Evolutionary conservation across 1,140 invertebrate genomes (phyloP).

Genomic region (Venturia canescens): DNA sequence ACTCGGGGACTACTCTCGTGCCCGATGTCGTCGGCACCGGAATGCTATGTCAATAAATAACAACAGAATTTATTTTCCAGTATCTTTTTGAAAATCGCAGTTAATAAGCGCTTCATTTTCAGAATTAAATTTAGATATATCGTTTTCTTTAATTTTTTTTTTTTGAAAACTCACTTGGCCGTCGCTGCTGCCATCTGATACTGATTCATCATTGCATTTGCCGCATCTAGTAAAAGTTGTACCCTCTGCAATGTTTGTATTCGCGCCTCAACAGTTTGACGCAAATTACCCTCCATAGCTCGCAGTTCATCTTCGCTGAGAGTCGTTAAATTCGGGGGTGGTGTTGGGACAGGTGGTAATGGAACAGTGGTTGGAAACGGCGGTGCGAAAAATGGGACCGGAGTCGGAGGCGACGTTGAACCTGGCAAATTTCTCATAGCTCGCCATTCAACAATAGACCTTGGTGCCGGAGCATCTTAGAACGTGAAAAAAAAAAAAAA

Average conservation of each 20-base stretch:
- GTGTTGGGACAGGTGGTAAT: constrained; percentile 86
- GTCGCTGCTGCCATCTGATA: constrained; percentile 72
- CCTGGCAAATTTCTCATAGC: constrained; percentile 61
- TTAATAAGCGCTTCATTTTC: no score
- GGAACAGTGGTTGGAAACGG: constrained; percentile 81
- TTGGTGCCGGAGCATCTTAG: constrained; percentile 50
- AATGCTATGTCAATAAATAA: no score
- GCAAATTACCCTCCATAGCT: constrained; percentile 91
- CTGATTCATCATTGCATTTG: constrained; percentile 75
- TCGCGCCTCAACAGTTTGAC: constrained; percentile 92
- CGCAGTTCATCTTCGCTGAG: constrained; percentile 90
- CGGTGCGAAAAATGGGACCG: constrained; percentile 77
- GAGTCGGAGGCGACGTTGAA: constrained; percentile 60
- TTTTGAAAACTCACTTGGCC: constrained; percentile 65
- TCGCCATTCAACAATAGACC: constrained; percentile 55
- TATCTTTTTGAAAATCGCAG: no score
- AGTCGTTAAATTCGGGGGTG: constrained; percentile 83
- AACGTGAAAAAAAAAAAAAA: constrained; percentile 29
- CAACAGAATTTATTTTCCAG: no score
- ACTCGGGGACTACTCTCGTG: constrained; percentile 47
- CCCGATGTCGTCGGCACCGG: constrained; percentile 57
- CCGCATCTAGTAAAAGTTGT: constrained; percentile 72
- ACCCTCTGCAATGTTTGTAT: constrained; percentile 80
- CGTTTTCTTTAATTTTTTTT: neutral
- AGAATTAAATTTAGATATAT: no score